A percentile compares a stretch with the other conserved stretches of the same genome.
Evolutionary conservation across 2,888 invertebrate species (phyloP).

Genomic region (Tethea ocularis): DNA sequence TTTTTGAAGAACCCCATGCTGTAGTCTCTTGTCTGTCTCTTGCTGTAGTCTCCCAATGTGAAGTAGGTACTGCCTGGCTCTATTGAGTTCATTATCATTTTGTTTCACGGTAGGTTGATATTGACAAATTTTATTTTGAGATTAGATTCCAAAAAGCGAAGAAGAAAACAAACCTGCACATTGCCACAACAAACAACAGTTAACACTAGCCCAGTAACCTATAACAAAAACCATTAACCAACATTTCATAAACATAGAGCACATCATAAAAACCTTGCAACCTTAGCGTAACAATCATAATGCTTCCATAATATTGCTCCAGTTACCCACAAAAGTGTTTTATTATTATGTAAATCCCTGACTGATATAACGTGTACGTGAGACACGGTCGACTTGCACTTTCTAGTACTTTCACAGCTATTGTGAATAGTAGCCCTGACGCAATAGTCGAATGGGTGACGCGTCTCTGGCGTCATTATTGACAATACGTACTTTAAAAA

Average conservation of each 20-base stretch:
- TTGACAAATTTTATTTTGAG: too few relatives aligned
- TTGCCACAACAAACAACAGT: background rate
- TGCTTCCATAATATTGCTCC: constrained; percentile 64
- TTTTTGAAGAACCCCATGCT: too few relatives aligned
- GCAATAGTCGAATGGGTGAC: constrained; percentile 55
- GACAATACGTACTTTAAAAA: background rate
- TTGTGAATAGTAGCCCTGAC: constrained; percentile 63
- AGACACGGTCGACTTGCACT: constrained; percentile 74
- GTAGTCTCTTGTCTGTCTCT: too few relatives aligned
- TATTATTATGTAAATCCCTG: constrained; percentile 75
- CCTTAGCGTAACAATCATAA: constrained; percentile 33
- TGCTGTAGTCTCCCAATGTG: too few relatives aligned
- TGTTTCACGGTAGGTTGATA: too few relatives aligned
- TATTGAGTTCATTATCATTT: too few relatives aligned
- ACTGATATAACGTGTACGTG: constrained; percentile 80
- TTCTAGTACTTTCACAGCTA: constrained; percentile 82
- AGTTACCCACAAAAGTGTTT: constrained; percentile 76
- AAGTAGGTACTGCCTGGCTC: too few relatives aligned
- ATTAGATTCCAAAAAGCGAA: too few relatives aligned
- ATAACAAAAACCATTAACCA: background rate
- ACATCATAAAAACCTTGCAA: constrained; percentile 21
- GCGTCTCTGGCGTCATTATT: constrained; percentile 29
- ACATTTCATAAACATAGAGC: background rate
- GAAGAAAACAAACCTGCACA: background rate
- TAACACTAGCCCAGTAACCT: background rate